Evolutionary conservation across 2,797 vertebrate species (phyloP).

Genomic region (Microctenopoma stevenorrisi): DNA sequence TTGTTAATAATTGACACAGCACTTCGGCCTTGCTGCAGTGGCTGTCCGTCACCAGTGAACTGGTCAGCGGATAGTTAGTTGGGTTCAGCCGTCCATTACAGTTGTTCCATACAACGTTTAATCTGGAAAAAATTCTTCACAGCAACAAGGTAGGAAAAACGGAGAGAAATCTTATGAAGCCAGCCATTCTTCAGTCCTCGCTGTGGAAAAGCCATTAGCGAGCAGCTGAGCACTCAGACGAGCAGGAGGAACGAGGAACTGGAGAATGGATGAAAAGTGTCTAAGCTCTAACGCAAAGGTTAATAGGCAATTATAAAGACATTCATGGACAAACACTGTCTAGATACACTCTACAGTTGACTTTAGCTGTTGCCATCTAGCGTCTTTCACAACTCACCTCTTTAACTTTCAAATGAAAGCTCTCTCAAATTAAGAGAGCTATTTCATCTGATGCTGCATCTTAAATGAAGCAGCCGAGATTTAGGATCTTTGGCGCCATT

Average conservation of each 20-base stretch:
- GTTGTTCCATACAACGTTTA: slow-evolving; percentile 74
- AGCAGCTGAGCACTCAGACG: slow-evolving; percentile 44
- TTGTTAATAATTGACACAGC: slow-evolving; percentile 46
- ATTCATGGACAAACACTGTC: slow-evolving; percentile 3
- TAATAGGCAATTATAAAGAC: slow-evolving; percentile 58
- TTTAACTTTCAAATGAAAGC: slow-evolving; percentile 54
- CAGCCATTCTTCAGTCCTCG: slow-evolving; percentile 53
- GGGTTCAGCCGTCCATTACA: slow-evolving; percentile 50
- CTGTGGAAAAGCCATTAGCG: slow-evolving; percentile 78
- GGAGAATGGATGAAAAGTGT: slow-evolving; percentile 53
- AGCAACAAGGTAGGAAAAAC: slow-evolving; percentile 53
- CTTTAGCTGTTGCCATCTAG: slow-evolving; percentile 34
- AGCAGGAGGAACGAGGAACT: slow-evolving; percentile 39
- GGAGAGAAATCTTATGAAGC: slow-evolving; percentile 61
- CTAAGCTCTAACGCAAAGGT: slow-evolving; percentile 49
- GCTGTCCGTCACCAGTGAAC: slow-evolving; percentile 22
- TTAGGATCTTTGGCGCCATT: slow-evolving; percentile 51
- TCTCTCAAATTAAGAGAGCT: slow-evolving; percentile 61
- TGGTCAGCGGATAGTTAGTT: slow-evolving; percentile 29
- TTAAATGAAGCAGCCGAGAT: slow-evolving; percentile 65
- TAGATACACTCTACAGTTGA: slow-evolving; percentile 43
- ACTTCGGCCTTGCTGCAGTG: slow-evolving; percentile 23
- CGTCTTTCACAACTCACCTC: slow-evolving; percentile 50
- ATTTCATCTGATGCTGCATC: slow-evolving; percentile 57
- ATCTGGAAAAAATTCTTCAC: slow-evolving; percentile 80